A percentile compares a stretch with the other conserved stretches of the same genome.
These are phyloP conservation scores for Nyctalus aviator DNA, from an alignment of 2,797 vertebrate genomes.

Conservation along the genomic window DNA sequence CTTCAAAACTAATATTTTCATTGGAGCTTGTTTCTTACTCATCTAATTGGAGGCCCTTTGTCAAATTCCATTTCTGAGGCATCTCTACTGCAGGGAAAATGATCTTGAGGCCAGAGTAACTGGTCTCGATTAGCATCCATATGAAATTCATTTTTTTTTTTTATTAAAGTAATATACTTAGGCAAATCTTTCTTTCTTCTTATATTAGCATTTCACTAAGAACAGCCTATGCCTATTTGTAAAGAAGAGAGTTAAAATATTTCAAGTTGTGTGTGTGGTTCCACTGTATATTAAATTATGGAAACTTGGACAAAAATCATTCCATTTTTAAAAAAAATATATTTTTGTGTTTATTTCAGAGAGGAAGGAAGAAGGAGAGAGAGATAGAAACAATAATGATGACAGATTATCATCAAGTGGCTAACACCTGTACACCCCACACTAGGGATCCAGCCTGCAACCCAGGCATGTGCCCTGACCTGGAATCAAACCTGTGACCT, in stretches of 20 bases:
- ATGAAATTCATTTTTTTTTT: background rate
- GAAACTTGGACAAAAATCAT: constrained; percentile 16
- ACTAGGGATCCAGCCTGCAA: too few relatives aligned
- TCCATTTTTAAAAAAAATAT: constrained; percentile 39
- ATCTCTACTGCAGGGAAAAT: background rate
- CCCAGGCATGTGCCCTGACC: too few relatives aligned
- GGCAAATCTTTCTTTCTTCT: constrained; percentile 11
- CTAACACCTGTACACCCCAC: too few relatives aligned
- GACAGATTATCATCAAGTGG: too few relatives aligned
- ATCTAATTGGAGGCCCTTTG: background rate
- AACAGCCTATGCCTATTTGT: background rate
- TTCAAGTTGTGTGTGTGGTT: background rate
- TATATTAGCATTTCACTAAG: background rate
- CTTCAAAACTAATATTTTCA: constrained; percentile 27
- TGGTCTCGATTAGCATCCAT: background rate
- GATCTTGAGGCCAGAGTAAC: background rate
- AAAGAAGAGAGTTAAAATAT: background rate
- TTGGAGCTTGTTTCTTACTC: background rate
- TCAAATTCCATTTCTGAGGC: background rate
- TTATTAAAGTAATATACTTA: background rate
- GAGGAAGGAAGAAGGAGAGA: too few relatives aligned
- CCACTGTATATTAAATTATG: constrained; percentile 27
- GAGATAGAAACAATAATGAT: too few relatives aligned
- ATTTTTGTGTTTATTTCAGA: too few relatives aligned
- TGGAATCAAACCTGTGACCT: too few relatives aligned